These are phyloP conservation scores for Holcopasites calliopsidis DNA, from an alignment of 1,140 invertebrate species.

Conservation along the genomic window DNA sequence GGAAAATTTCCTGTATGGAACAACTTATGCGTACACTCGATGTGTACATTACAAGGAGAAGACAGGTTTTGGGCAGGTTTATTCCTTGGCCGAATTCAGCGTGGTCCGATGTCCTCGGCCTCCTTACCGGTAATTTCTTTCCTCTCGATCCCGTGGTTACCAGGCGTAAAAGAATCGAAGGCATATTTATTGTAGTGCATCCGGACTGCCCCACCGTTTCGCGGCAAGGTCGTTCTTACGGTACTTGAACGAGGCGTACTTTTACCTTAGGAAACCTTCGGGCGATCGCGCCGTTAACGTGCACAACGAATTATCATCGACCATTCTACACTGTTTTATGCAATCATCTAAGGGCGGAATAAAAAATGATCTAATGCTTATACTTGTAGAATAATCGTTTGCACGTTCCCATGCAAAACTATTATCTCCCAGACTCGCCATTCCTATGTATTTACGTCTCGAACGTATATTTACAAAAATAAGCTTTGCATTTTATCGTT, in stretches of 20 bases:
- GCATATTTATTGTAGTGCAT: constrained; percentile 56
- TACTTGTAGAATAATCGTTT: no score
- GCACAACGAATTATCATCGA: constrained; percentile 23
- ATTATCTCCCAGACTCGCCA: background rate
- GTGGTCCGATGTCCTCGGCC: constrained; percentile 10
- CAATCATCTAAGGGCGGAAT: background rate
- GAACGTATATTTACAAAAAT: background rate
- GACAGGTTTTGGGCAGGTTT: background rate
- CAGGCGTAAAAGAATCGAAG: constrained; percentile 49
- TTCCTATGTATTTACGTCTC: background rate
- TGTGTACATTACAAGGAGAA: no score
- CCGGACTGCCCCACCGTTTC: constrained; percentile 59
- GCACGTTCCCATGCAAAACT: background rate
- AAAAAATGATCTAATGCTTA: no score
- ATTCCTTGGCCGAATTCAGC: constrained; percentile 39
- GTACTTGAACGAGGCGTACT: constrained; percentile 61
- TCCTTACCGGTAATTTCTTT: constrained; percentile 35
- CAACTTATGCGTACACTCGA: no score
- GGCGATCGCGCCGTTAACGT: constrained; percentile 17
- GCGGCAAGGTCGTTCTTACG: constrained; percentile 74
- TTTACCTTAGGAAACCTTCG: constrained; percentile 4
- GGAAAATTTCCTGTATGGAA: background rate
- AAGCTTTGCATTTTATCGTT: background rate
- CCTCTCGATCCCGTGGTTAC: constrained; percentile 7
- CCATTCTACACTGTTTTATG: constrained; percentile 3